These are phyloP conservation scores for Calcarius lapponicus DNA, from an alignment of 2,797 vertebrate species.

Conservation along the genomic window DNA sequence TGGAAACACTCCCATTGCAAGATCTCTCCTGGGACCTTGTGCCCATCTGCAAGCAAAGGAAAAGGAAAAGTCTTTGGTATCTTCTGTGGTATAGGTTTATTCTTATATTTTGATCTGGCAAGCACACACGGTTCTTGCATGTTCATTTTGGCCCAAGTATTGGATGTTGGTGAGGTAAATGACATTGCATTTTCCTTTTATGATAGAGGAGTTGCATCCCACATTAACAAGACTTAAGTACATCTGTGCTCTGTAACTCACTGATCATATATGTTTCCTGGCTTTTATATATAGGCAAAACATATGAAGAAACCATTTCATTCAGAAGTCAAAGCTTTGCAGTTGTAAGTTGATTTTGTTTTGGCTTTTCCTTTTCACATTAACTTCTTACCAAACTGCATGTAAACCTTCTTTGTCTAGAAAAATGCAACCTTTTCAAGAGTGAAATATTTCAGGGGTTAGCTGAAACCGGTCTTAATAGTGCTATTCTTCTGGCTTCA, in stretches of 20 bases:
- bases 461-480: background rate
- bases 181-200: background rate
- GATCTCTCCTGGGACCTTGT: background rate
- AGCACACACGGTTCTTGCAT: background rate
- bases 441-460: conserved; percentile 32
- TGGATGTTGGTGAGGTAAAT: background rate
- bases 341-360: conserved; percentile 73
- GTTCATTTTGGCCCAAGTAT: background rate
- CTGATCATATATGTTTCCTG: conserved; percentile 30
- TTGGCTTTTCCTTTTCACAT: conserved; percentile 29
- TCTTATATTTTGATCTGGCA: background rate
- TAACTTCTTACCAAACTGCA: conserved; percentile 42
- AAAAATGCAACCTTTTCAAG: conserved; percentile 26
- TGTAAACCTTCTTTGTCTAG: conserved; percentile 59
- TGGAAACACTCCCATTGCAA: background rate
- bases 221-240: background rate
- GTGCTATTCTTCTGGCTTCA: conserved; percentile 52
- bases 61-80: background rate
- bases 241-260: background rate
- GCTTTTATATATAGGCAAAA: conserved; percentile 55
- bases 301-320: conserved; percentile 72
- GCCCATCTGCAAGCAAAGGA: background rate
- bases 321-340: conserved; percentile 79
- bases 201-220: background rate
- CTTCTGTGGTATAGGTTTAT: background rate